Evolutionary conservation across 2,888 invertebrate genomes (phyloP).

Genomic region (Eupithecia subfuscata): DNA sequence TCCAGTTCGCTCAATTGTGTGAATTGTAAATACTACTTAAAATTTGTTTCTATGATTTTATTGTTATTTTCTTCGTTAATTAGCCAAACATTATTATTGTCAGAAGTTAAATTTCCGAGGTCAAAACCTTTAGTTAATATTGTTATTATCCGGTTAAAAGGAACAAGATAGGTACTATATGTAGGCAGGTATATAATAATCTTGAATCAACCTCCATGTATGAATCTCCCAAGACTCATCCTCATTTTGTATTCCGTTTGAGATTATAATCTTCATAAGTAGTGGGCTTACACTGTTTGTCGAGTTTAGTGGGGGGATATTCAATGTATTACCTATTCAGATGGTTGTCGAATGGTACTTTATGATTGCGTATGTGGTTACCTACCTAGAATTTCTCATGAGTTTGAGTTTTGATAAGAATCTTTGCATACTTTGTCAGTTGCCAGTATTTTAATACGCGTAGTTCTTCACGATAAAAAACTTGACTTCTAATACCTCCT

Average conservation of each 20-base stretch:
- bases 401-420: too few relatives aligned
- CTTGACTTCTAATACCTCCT: too few relatives aligned
- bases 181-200: background rate
- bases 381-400: too few relatives aligned
- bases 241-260: conserved; percentile 12
- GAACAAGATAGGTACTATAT: background rate
- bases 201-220: background rate
- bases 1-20: too few relatives aligned
- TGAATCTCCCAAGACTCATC: conserved; percentile 3
- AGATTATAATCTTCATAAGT: conserved; percentile 8
- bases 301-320: background rate
- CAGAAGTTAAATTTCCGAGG: too few relatives aligned
- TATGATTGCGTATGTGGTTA: background rate
- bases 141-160: background rate
- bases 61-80: too few relatives aligned
- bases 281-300: conserved; percentile 6
- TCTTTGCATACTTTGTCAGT: too few relatives aligned
- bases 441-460: too few relatives aligned
- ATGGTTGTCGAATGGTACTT: background rate
- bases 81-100: too few relatives aligned
- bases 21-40: too few relatives aligned
- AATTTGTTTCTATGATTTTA: too few relatives aligned
- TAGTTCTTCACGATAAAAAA: too few relatives aligned
- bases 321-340: background rate
- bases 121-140: background rate